Percentiles rank a stretch among this genome's conserved stretches.
Evolutionary conservation across 2,888 invertebrate species (phyloP).

Genomic region (Lycocerus yunnanus): DNA sequence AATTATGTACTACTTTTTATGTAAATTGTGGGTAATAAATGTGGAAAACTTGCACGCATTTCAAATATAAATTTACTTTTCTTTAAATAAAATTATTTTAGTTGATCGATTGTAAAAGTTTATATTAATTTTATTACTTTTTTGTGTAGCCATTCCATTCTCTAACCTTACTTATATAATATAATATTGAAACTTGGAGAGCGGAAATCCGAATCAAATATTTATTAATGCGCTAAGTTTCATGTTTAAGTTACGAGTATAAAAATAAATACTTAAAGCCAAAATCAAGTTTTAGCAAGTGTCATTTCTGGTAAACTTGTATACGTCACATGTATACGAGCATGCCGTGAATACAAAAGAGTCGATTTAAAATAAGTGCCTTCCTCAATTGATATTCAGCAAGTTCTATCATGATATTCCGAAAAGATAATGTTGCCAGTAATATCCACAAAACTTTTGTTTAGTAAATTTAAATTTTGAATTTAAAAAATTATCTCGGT

Average conservation of each 20-base stretch:
- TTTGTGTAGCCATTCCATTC: not conserved
- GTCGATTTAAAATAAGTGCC: conserved; percentile 9
- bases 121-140: not conserved
- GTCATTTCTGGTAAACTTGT: not conserved
- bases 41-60: not conserved
- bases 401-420: not conserved
- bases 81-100: not conserved
- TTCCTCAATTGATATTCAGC: conserved; percentile 10
- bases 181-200: not conserved
- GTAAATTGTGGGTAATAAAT: conserved; percentile 2
- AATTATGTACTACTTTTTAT: conserved; percentile 2
- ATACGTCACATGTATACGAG: not conserved
- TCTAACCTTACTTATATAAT: not conserved
- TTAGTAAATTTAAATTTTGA: not conserved
- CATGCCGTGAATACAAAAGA: conserved; percentile 7
- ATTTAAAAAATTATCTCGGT: not conserved
- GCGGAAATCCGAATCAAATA: not conserved
- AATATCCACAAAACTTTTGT: not conserved
- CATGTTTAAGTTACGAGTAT: not conserved
- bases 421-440: not conserved
- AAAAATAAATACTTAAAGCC: not conserved
- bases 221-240: not conserved
- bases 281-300: not conserved
- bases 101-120: not conserved
- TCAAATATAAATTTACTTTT: not conserved